Percentiles rank a stretch among this genome's conserved stretches.
Conservation (phyloP, 2,888 invertebrate genomes). For the Hemicrepidius hirtus region DNA sequence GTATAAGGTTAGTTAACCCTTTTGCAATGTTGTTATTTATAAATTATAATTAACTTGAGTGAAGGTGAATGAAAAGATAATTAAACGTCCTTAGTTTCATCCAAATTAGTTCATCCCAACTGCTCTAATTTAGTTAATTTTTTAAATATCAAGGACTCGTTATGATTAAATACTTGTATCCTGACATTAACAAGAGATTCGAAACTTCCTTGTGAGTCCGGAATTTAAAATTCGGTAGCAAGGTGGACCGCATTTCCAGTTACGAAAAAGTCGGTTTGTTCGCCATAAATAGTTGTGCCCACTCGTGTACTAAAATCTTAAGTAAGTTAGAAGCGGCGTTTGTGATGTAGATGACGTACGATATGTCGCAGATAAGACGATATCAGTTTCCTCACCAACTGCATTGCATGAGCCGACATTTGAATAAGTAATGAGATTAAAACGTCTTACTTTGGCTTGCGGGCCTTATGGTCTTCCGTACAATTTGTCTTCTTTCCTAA, state of each 20-base stretch:
- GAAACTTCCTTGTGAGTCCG: constrained; percentile 34
- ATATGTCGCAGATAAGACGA: constrained; percentile 53
- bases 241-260: constrained; percentile 42
- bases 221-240: constrained; percentile 40
- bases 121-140: not conserved
- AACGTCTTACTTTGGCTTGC: constrained; percentile 23
- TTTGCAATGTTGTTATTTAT: not conserved
- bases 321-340: constrained; percentile 52
- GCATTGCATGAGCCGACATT: constrained; percentile 39
- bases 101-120: not conserved
- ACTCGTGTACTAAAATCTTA: constrained; percentile 48
- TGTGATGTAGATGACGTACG: constrained; percentile 57
- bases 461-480: constrained; percentile 33
- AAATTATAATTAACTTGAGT: not conserved
- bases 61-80: not conserved
- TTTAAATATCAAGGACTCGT: constrained; percentile 31
- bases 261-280: constrained; percentile 31
- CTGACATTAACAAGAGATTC: constrained; percentile 1
- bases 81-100: not conserved
- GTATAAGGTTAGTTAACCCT: constrained; percentile 30
- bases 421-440: constrained; percentile 49
- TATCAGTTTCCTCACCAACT: constrained; percentile 54
- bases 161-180: not conserved
- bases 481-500: constrained; percentile 26
- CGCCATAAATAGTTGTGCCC: constrained; percentile 37